A percentile compares a stretch with the other conserved stretches of the same genome.
These are phyloP conservation scores for Tragelaphus strepsiceros DNA, from an alignment of 2,113 vertebrate genomes.

Conservation along the genomic window DNA sequence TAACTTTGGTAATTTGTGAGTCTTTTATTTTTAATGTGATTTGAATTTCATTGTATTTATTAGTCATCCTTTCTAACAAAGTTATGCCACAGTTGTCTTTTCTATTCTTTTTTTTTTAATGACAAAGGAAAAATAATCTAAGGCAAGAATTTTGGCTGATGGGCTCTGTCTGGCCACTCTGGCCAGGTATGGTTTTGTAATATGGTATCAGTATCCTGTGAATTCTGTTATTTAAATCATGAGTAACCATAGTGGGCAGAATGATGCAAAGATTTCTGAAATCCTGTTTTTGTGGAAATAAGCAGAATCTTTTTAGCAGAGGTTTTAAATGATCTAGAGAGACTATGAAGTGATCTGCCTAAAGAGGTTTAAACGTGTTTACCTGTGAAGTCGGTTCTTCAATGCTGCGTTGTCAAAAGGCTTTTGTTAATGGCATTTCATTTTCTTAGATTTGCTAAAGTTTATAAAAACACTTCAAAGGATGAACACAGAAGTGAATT, in stretches of 20 bases:
- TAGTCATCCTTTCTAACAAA: not conserved
- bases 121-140: not conserved
- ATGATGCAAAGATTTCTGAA: constrained; percentile 21
- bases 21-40: not conserved
- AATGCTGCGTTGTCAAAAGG: not conserved
- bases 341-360: not conserved
- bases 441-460: not conserved
- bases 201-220: not conserved
- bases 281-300: constrained; percentile 29
- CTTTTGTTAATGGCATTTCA: not conserved
- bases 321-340: not conserved
- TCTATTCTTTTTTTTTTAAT: not conserved
- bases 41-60: constrained; percentile 4
- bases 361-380: not conserved
- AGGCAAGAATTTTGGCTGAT: not conserved
- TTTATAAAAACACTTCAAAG: not conserved
- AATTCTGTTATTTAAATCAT: constrained; percentile 53
- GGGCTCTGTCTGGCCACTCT: not conserved
- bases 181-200: constrained; percentile 50
- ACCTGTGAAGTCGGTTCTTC: not conserved
- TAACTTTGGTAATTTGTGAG: not conserved
- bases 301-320: constrained; percentile 34
- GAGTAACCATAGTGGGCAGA: not conserved
- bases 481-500: not conserved
- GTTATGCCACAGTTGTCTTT: not conserved